Evolutionary conservation across 2,113 vertebrate genomes (phyloP), one percentile per base, ranked within the genome.

Genomic region (Chaenogobius annularis): DNA sequence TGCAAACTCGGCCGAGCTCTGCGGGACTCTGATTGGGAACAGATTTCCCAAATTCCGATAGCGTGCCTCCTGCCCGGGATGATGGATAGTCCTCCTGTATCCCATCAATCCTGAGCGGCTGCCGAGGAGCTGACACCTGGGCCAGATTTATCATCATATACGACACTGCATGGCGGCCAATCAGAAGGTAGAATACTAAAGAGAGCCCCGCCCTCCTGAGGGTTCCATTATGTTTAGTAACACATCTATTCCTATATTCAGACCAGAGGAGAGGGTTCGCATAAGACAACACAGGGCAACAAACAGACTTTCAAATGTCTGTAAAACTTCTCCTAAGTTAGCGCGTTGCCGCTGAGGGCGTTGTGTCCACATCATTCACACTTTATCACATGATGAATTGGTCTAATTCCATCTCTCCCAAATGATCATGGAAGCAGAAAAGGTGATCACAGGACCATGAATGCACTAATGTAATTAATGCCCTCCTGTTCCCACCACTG

Each of bases 31-130:
- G 98, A 97, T 96, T 94, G 94, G 96, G 96, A 99, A 93, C 96
- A 98, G 96, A 94, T 96, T 96, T 95, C 96, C 96, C 94, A 96
- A 97, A 98, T 98, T 98, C 95, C 95, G 88, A 96, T 98, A 96
- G 93, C 93, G 91, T 95, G 92, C 95, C 95, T 94, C 95, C 95
- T 97, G 96, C 96, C 95, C 91, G 78, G 48, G 82, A 92, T 98
- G 97, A 99, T 99, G 96, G 95, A 99, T 99, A 93, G 91, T 95
- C 90, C 90, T 92, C 88, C 93, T 88, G 91, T 83, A 96, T 93
- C 87, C 94, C 96, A 98, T 99, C 97, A 96, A 96, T 99, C 95
- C 95, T 97, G 92, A 91, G 95, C 85, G 94, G 92, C 70, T 78
- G 93, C 92, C 85, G 92, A 95, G 94, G 93, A 93, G 91, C 92